Evolutionary conservation across 1,140 invertebrate genomes (phyloP).

Genomic region (Leptoteleia sp.): DNA sequence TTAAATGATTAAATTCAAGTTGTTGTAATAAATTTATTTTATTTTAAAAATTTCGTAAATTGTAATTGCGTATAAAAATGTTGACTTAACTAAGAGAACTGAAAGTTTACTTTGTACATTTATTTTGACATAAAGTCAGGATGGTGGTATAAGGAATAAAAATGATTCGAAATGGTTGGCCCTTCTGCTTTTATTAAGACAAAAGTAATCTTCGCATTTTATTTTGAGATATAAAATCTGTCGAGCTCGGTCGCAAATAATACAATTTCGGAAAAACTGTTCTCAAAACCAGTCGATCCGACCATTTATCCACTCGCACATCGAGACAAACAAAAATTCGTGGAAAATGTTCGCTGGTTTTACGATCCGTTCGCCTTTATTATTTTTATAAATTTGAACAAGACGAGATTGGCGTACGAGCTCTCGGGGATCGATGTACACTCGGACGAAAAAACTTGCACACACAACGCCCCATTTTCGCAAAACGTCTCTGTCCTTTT

Average conservation of each 20-base stretch:
- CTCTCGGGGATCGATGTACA: conserved; percentile 7
- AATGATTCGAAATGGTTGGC: too few relatives aligned
- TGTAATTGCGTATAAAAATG: too few relatives aligned
- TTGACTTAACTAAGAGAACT: too few relatives aligned
- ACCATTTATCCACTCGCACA: not conserved
- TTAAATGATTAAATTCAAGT: too few relatives aligned
- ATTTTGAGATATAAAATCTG: not conserved
- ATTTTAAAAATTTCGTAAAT: too few relatives aligned
- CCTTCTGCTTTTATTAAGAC: not conserved
- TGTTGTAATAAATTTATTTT: too few relatives aligned
- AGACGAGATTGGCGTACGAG: conserved; percentile 1
- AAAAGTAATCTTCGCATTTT: not conserved
- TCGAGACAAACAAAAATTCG: not conserved
- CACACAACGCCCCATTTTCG: conserved; percentile 7
- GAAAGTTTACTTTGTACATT: too few relatives aligned
- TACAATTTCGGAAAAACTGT: not conserved
- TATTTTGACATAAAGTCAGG: too few relatives aligned
- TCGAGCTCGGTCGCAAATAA: not conserved
- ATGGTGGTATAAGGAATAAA: too few relatives aligned
- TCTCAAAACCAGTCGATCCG: not conserved
- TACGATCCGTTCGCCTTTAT: not conserved
- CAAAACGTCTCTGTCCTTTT: conserved; percentile 10
- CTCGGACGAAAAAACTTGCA: not conserved
- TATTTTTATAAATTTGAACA: conserved; percentile 21
- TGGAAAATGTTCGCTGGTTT: conserved; percentile 5